These are phyloP conservation scores for Pterostichus madidus DNA, from an alignment of 2,888 invertebrate species.

Conservation along the genomic window DNA sequence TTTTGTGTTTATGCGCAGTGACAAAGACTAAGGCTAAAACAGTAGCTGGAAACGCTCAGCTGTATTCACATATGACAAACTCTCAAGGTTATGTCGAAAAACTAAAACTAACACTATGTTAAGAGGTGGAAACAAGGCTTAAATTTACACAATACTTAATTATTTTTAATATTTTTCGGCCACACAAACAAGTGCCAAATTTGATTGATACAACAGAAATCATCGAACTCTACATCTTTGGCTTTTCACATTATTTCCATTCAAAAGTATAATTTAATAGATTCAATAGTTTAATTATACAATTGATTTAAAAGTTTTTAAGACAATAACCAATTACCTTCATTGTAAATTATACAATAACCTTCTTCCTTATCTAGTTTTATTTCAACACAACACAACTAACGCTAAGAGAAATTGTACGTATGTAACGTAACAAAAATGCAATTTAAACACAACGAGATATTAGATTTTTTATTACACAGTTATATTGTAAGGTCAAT, in stretches of 20 bases:
- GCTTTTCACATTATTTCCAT: conserved; percentile 1
- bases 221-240: conserved; percentile 22
- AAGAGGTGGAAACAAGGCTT: too few relatives aligned
- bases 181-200: conserved; percentile 20
- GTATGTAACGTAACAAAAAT: conserved; percentile 36
- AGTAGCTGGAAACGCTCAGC: too few relatives aligned
- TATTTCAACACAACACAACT: conserved; percentile 22
- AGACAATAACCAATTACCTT: conserved; percentile 62
- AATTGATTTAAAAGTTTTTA: conserved; percentile 38
- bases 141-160: conserved; percentile 40
- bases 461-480: conserved; percentile 51
- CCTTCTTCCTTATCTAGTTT: conserved; percentile 23
- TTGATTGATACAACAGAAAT: conserved; percentile 17
- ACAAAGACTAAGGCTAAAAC: too few relatives aligned
- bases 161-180: conserved; percentile 20
- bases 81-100: too few relatives aligned
- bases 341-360: conserved; percentile 51
- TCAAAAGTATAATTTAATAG: too few relatives aligned
- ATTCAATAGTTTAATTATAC: neutral
- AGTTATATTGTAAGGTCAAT: conserved; percentile 57
- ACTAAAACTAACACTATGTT: too few relatives aligned
- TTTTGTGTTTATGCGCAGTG: too few relatives aligned
- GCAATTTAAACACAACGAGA: conserved; percentile 63
- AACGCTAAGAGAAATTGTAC: conserved; percentile 38
- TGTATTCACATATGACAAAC: too few relatives aligned